Evolutionary conservation across 2,113 vertebrate genomes (phyloP).

Genomic region (Lonchura striata): DNA sequence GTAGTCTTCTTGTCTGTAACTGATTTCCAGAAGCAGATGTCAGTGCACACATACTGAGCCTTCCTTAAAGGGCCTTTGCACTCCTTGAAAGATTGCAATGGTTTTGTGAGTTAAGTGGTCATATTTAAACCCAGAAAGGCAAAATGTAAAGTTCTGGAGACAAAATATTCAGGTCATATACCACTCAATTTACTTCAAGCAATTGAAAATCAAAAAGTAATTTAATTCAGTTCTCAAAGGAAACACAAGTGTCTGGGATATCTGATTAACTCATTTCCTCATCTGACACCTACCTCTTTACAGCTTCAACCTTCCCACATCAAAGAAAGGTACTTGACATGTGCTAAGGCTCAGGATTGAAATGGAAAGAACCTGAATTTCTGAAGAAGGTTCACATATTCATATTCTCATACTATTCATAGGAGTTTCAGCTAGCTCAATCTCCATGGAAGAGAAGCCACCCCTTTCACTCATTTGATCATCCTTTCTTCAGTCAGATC

Average conservation of each 20-base stretch:
- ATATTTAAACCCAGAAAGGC: neutral
- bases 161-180: neutral
- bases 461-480: neutral
- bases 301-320: neutral
- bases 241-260: neutral
- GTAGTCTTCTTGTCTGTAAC: neutral
- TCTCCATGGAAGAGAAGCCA: neutral
- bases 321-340: neutral
- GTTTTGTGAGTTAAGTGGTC: neutral
- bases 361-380: neutral
- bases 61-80: neutral
- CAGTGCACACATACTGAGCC: neutral
- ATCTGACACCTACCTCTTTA: neutral
- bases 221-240: neutral
- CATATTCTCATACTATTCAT: neutral
- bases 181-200: neutral
- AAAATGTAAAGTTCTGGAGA: neutral
- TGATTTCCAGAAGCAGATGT: neutral
- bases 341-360: neutral
- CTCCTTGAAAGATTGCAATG: neutral
- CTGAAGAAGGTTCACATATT: neutral
- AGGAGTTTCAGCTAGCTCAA: neutral
- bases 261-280: conserved; percentile 3
- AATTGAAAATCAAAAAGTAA: neutral
- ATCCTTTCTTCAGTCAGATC: neutral